phyloP scores from a whole-genome alignment of 1,140 invertebrate genomes.

The Danaus melanippus region DNA sequence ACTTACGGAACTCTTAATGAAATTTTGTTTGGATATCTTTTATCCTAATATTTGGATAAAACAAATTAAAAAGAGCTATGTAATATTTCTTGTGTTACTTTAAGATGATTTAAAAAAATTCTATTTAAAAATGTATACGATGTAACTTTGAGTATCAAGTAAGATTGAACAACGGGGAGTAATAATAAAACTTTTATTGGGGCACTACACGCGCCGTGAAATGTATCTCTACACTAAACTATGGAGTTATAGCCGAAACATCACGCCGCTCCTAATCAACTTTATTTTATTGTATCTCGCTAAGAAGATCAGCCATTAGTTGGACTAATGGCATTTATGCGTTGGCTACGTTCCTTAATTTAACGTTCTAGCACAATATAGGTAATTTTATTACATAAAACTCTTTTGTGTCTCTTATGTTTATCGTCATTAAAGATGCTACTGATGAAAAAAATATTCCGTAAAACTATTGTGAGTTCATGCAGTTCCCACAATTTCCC shows the following conservation, averaged over 20 bases:
- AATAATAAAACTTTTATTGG: slow-evolving; percentile 52
- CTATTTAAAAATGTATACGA: no score
- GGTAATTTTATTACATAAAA: slow-evolving; percentile 23
- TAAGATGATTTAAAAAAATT: neutral
- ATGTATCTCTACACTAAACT: slow-evolving; percentile 35
- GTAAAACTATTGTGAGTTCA: slow-evolving; percentile 20
- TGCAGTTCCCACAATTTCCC: slow-evolving; percentile 19
- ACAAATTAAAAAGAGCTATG: neutral
- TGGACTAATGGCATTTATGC: slow-evolving; percentile 42
- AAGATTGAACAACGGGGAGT: slow-evolving; percentile 19
- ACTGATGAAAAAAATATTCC: slow-evolving; percentile 7
- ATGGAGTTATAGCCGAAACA: slow-evolving; percentile 33
- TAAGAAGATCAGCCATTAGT: slow-evolving; percentile 35
- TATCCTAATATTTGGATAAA: slow-evolving; percentile 10
- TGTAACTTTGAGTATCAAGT: no score
- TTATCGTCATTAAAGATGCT: slow-evolving; percentile 16
- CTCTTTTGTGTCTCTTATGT: slow-evolving; percentile 13
- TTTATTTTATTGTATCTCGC: slow-evolving; percentile 44
- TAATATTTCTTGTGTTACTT: neutral
- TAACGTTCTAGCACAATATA: slow-evolving; percentile 15
- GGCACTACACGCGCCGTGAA: slow-evolving; percentile 32
- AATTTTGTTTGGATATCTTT: slow-evolving; percentile 21
- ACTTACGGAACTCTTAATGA: slow-evolving; percentile 20
- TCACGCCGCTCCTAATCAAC: slow-evolving; percentile 40
- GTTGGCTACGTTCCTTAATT: slow-evolving; percentile 25